Base-by-base conservation (phyloP, 2,797 vertebrate species). In the Cirrhinus molitorella region DNA sequence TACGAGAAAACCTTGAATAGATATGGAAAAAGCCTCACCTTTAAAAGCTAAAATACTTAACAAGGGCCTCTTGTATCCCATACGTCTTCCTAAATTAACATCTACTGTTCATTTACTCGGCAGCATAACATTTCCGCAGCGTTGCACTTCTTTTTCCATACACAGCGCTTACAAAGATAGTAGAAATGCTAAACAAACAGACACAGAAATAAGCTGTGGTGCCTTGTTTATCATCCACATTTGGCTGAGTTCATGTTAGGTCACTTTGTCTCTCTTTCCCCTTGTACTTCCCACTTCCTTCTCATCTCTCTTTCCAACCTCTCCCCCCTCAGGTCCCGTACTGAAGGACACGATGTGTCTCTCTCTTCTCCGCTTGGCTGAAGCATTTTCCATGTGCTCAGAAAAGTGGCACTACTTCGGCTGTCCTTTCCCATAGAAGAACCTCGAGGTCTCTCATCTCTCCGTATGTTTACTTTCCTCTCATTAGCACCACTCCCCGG, bases 381-480 rank as follows among this genome's bases (percentile, higher is more conserved):
- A 79, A 59, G 80, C 16, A 83, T 88, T 89, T 93, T 92, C 92
- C 92, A 91, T 92, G 86, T 68, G 43, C 85, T 93, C 90, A 91
- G 71, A 74, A 87, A 88, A 83, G 88, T 81, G 85, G 80, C 71
- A 71, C 37, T 79, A 43, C 28, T 73, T 40, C 40, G 9, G 34
- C 59, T 77, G 84, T 85, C 85, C 85, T 80, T 91, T 91, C 91
- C 89, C 90, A 90, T 88, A 82, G 84, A 85, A 85, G 88, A 77
- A 83, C 80, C 66, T 79, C 83, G 89, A 81, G 85, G 86, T 59
- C 85, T 86, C 25, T 19, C 90, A 89, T 66, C 85, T 86, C 31
- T 89, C 88, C 85, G 17, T 87, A 61, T 91, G 86, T 93, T 92
- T 93, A 86, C 83, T 90, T 93, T 93, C 89, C 91, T 83, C 79